Percentiles rank a stretch among this genome's conserved stretches.
Conservation (phyloP, 2,113 vertebrate species). For the Hemicordylus capensis region DNA sequence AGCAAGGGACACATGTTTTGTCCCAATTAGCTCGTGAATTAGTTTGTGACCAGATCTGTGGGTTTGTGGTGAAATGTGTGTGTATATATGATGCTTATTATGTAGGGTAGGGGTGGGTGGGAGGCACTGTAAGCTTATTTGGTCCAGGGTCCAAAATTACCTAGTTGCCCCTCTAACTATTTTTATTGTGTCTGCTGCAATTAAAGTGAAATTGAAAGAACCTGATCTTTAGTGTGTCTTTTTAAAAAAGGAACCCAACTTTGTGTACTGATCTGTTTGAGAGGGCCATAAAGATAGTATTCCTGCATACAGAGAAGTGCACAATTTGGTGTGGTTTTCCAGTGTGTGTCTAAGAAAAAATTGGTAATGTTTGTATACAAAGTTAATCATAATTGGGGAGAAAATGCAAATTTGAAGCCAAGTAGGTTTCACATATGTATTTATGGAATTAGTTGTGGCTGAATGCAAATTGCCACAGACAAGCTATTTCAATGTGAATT, state of each 20-base stretch:
- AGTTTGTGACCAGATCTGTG: too few relatives aligned
- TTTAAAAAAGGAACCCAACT: background rate
- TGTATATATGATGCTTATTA: too few relatives aligned
- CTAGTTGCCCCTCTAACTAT: too few relatives aligned
- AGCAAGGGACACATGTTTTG: too few relatives aligned
- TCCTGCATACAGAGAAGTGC: constrained; percentile 1
- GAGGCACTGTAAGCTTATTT: too few relatives aligned
- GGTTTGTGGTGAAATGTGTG: too few relatives aligned
- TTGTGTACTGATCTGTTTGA: background rate
- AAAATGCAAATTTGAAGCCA: constrained; percentile 3
- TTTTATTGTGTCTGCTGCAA: background rate
- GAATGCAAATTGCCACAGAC: background rate
- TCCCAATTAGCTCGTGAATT: too few relatives aligned
- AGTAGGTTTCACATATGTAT: constrained; percentile 26
- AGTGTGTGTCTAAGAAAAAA: background rate
- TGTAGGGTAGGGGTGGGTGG: too few relatives aligned
- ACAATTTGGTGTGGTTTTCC: background rate
- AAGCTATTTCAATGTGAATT: background rate
- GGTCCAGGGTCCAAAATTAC: too few relatives aligned
- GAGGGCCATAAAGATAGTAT: constrained; percentile 22
- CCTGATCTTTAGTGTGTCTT: background rate
- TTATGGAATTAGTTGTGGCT: constrained; percentile 4
- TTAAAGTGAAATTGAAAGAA: background rate
- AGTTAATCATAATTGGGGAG: constrained; percentile 6
- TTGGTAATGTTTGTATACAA: constrained; percentile 14